Evolutionary conservation across 2,888 invertebrate genomes (phyloP), one percentile per base, ranked within the genome.

Genomic region (Tenthredo amoena): DNA sequence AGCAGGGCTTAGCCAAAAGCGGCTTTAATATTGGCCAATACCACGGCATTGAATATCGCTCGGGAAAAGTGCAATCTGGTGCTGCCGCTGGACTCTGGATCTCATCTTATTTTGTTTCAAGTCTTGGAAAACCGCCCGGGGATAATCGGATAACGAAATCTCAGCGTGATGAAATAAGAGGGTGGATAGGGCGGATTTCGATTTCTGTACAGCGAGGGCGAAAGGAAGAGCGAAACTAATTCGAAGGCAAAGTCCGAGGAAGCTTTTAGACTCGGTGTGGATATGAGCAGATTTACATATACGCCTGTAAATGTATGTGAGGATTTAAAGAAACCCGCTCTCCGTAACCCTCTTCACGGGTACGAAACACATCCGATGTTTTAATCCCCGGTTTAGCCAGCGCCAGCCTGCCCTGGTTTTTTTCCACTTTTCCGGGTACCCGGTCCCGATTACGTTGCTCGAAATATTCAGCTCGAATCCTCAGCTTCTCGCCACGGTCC

Each of bases 11-110:
- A 86, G 71, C 62, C 55, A 34, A 18, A 84, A 79, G 55, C 62
- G 50, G 83, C 76, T 85, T 87, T 84, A 85, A 87, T 87, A 87
- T 87, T 84, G 85, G 71, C 68, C 74, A 21, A 47, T 65, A 34
- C 40, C 40, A 18, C 62, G 34, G 79, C 77, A 31, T 86, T 62
- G 68, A 58, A 83, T 84, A 85, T 85, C 79, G 68, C 47, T 85
- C 40, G 26, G 50, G 10, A 26, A 74, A 43, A 55, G 37, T 76
- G 79, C 58, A 85, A 81, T 65, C 47, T 77, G 21, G n/a, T 58
- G 34, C 34, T 15, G 26, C 43, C 31, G 21, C 37, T 12, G 74
- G 43, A 12, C 77, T 12, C 43, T 21, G 21, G 40, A 74, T 37
- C 40, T 62, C 62, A 65, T 81, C 34, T 81, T 62, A 62, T 81